A percentile compares a stretch with the other conserved stretches of the same genome.
Evolutionary conservation across 2,113 vertebrate genomes (phyloP).

Genomic region (Charina bottae): DNA sequence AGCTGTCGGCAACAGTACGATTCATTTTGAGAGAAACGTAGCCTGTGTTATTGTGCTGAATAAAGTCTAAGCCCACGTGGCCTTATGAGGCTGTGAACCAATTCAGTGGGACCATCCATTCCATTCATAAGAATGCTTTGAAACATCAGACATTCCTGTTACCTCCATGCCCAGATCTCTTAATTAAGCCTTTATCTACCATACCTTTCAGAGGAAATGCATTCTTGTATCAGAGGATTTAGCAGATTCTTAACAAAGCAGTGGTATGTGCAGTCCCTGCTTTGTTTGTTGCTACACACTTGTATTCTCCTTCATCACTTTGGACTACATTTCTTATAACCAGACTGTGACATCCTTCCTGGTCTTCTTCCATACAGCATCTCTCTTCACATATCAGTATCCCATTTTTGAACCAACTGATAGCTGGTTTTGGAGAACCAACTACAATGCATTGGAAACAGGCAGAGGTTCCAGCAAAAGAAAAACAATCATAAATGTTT

Average conservation of each 20-base stretch:
- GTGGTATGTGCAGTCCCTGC: conserved; percentile 82
- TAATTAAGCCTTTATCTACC: conserved; percentile 28
- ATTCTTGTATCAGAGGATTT: conserved; percentile 47
- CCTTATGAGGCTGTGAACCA: conserved; percentile 32
- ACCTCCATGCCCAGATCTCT: conserved; percentile 20
- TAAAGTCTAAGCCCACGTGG: conserved; percentile 38
- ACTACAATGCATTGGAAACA: conserved; percentile 89
- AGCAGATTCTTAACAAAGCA: conserved; percentile 84
- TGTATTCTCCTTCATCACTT: conserved; percentile 88
- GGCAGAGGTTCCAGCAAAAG: conserved; percentile 81
- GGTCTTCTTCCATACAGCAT: conserved; percentile 85
- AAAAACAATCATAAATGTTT: conserved; percentile 81
- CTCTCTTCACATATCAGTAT: conserved; percentile 76
- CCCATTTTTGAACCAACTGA: conserved; percentile 89
- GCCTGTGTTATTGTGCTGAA: conserved; percentile 35
- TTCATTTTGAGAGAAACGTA: conserved; percentile 27
- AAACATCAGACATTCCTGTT: conserved; percentile 59
- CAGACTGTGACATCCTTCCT: conserved; percentile 84
- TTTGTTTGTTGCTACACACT: conserved; percentile 86
- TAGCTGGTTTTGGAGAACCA: conserved; percentile 83
- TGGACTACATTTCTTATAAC: conserved; percentile 82
- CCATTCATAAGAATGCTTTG: conserved; percentile 50
- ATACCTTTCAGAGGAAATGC: conserved; percentile 26
- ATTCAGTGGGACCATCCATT: conserved; percentile 29
- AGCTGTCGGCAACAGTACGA: conserved; percentile 11